Evolutionary conservation across 2,797 vertebrate species (phyloP), one percentile per base, ranked within the genome.

Genomic region (Pseudomugil gertrudae): DNA sequence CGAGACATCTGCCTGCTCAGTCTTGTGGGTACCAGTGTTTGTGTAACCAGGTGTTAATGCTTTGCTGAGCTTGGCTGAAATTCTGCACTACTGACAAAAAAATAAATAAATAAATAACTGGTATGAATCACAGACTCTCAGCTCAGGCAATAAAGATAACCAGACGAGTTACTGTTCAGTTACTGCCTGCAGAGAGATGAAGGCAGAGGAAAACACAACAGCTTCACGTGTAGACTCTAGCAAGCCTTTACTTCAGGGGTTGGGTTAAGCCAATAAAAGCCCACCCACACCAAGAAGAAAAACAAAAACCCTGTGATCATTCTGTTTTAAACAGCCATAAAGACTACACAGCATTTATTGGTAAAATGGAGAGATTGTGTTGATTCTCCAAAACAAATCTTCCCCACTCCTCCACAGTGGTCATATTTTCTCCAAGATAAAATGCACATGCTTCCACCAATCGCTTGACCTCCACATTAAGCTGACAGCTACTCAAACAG

Each of bases 61-160:
- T 68, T 63, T 66, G 36, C 33, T 63, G 38, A 57, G 48, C 47
- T 54, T 15, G 10, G 11, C 56, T 32, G 27, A 55, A 62, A 59
- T 24, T 36, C 35, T 38, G n/a, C 27, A 67, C 19, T 10, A 51
- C 32, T 11, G 23, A 55, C 55, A 50, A 5, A 11, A 51, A 23
- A 13, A 19, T 53, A 60, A 47, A 59, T 55, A 55, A 9, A 15
- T 0, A 35, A n/a, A n/a, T n/a, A n/a, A n/a, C n/a, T n/a, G n/a
- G 32, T 23, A 35, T 2, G 13, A 43, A 17, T 4, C 1, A 1
- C 9, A 40, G 57, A 59, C 74, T 59, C 17, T 66, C 45, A n/a
- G 24, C 56, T 45, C 13, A 23, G 14, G 54, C 19, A 5, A 19
- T 32, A 30, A 48, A 72, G 72, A 74, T 62, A 58, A 84, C 79